phyloP scores from a whole-genome alignment of 1,140 invertebrate species.

The Nephila pilipes region DNA sequence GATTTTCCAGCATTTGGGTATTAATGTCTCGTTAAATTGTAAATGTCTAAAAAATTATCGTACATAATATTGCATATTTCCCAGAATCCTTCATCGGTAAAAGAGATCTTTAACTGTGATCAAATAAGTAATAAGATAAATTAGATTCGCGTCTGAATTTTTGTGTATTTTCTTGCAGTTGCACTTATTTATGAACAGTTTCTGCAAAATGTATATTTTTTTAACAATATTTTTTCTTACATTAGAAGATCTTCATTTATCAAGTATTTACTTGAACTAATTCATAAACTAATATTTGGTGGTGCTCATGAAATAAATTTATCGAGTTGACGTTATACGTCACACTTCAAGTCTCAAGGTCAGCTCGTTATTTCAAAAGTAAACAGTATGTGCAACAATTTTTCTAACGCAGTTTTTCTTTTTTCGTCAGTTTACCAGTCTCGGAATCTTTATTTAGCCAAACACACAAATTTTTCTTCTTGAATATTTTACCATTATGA shows the following conservation, averaged over 20 bases:
- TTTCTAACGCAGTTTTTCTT: background rate
- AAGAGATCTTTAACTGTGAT: too few species aligned
- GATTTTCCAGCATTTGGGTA: too few species aligned
- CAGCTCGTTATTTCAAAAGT: background rate
- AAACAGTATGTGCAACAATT: background rate
- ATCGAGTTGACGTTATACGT: background rate
- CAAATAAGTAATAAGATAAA: too few species aligned
- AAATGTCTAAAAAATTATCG: too few species aligned
- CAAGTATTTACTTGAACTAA: background rate
- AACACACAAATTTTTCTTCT: background rate
- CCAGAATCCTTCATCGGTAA: too few species aligned
- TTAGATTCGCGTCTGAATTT: too few species aligned
- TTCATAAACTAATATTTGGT: background rate
- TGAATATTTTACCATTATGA: background rate
- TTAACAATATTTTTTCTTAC: background rate
- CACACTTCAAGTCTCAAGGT: background rate
- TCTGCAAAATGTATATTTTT: background rate
- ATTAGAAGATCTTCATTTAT: too few species aligned
- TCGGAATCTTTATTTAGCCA: background rate
- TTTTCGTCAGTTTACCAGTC: background rate
- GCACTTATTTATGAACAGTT: background rate
- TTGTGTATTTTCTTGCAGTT: too few species aligned
- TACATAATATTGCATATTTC: too few species aligned
- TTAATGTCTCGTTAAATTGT: too few species aligned
- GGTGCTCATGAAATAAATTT: background rate